Percentiles rank a stretch among this genome's conserved stretches.
These are phyloP conservation scores for Spodoptera litura DNA, from an alignment of 1,140 invertebrate species.

Conservation along the genomic window DNA sequence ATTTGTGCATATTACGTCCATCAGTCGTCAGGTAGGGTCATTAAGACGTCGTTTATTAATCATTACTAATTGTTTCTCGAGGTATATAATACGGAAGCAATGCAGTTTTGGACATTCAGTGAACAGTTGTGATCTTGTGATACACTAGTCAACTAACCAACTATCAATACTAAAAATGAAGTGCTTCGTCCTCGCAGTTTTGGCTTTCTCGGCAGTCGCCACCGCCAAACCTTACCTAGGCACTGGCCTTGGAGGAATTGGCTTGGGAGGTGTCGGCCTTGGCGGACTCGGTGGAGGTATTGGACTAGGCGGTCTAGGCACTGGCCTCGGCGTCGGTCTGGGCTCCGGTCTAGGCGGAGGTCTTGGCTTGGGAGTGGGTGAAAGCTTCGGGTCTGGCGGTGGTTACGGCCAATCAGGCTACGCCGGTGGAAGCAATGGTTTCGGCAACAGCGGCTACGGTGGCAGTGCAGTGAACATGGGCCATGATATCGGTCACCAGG, in stretches of 20 bases:
- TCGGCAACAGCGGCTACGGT: slow-evolving; percentile 3
- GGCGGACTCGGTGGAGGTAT: too few species aligned
- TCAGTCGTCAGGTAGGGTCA: not conserved
- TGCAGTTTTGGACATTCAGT: slow-evolving; percentile 7
- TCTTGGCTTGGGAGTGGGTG: not conserved
- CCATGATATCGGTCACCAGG: slow-evolving; percentile 40
- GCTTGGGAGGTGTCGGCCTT: not conserved
- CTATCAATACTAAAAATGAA: slow-evolving; percentile 11
- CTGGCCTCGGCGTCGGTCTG: not conserved
- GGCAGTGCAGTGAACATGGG: not conserved
- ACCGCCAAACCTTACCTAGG: slow-evolving; percentile 22
- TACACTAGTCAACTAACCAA: not conserved
- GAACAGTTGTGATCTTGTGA: not conserved
- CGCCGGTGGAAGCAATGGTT: not conserved
- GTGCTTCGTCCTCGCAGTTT: slow-evolving; percentile 18
- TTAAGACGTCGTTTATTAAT: slow-evolving; percentile 25
- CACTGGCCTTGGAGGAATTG: not conserved
- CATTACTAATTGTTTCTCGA: not conserved
- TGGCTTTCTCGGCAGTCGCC: slow-evolving; percentile 6
- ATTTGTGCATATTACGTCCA: not conserved
- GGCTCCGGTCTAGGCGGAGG: not conserved
- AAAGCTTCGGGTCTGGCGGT: not conserved
- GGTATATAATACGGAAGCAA: slow-evolving; percentile 20
- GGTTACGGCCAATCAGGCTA: slow-evolving; percentile 29
- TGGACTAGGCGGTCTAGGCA: not conserved